Evolutionary conservation across 2,888 invertebrate genomes (phyloP), one percentile per base, ranked within the genome.

Genomic region (Diachrysia chrysitis): DNA sequence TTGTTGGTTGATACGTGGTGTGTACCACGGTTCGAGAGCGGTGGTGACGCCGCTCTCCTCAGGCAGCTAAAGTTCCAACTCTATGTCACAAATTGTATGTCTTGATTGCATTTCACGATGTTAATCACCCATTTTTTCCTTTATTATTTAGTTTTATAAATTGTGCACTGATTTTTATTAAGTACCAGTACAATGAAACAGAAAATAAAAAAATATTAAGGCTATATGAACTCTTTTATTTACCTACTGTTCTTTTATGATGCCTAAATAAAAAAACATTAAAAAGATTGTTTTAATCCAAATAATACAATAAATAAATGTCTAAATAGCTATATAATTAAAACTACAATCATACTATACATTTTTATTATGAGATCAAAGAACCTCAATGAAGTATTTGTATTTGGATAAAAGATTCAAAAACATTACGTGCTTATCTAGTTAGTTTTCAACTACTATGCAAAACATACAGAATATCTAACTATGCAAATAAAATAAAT

Each of bases 161-260:
- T 81, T 87, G 83, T 89, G 92, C 93, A 93, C 94, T 93, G 93
- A 93, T 92, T 92, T 92, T 90, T 87, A 79, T 86, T 91, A 92
- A 90, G 87, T 90, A 88, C 87, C 87, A 85, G 84, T 87, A 86
- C 87, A 89, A 90, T 88, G 85, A 89, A 89, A 86, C 85, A 84
- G 86, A 89, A 89, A 92, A 92, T 90, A 90, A 92, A 93, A 89
- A 88, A 83, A 85, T 82, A 82, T 84, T 81, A 83, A 84, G 79
- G 63, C 62, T 69, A 76, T 60, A 53, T 57, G 62, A 74, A 73
- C 65, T 78, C 76, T 84, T 84, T 87, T 83, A 78, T 81, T 83
- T 78, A 23, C 35, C 53, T 46, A 29, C 23, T 37, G 2, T 12
- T 25, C n/a, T 6, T 25, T 4, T 14, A 3, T 1, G 37, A 37